Base-by-base conservation (phyloP, 2,888 invertebrate species). In the Toxonevra muliebris region DNA sequence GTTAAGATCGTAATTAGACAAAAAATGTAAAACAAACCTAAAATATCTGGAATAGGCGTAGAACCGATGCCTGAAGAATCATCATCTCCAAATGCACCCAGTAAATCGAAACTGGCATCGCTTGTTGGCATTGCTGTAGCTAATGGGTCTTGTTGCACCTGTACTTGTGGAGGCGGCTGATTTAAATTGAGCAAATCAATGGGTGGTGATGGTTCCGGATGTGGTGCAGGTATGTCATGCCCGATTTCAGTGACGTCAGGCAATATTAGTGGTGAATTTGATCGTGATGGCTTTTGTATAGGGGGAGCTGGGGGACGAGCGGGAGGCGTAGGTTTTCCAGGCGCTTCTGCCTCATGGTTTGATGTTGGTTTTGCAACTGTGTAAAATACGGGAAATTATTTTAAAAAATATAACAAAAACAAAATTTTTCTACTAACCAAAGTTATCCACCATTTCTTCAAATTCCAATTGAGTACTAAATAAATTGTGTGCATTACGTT, bases 361-460 rank as follows among this genome's bases (percentile, higher is more conserved):
- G 76, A 66, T 53, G 74, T 78, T 53, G 86, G 86, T 76, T 86
- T 87, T 65, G 87, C 87, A 40, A 87, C 87, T 87, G 30, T 30
- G 30, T 30, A 30, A 30, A 30, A 30, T 30, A 30, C n/a, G 12
- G 15, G 17, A 42, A 48, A n/a, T 30, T 9, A 58, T 8, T 1
- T 4, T 45, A 17, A 45, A 8, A 13, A 19, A 54, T 63, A 60
- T 50, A 15, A 65, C 12, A 41, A 19, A 19, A 15, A 60, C 48
- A 10, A 13, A 50, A 12, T 30, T 41, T 2, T 17, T 20, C 5
- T 17, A 11, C 79, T 86, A 79, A 92, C 93, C 92, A 81, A 94
- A 95, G 80, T 93, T 93, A 77, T 95, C 94, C 40, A 93, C 87
- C 77, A 92, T 91, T 83, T 95, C 94, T 71, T 93, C 93, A 84